Evolutionary conservation across 2,113 vertebrate species (phyloP).

Genomic region (Galbula dea): DNA sequence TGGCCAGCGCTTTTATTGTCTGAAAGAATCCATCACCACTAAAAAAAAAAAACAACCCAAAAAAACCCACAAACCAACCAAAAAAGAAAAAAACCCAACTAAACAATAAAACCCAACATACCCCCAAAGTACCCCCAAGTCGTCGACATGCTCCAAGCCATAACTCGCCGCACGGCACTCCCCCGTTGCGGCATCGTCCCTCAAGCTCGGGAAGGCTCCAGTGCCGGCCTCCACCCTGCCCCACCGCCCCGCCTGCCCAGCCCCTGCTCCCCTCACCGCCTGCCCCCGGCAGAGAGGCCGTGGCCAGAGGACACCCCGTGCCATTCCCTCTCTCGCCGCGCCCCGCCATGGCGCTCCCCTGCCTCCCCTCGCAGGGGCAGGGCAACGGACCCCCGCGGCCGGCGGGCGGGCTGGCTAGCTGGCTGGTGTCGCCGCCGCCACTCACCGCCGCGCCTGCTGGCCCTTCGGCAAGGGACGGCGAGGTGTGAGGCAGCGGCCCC

Average conservation of each 20-base stretch:
- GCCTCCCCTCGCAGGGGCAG: background rate
- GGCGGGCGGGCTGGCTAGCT: background rate
- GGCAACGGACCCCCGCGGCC: background rate
- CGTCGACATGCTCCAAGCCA: fast-evolving
- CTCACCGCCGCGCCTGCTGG: background rate
- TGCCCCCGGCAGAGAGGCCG: background rate
- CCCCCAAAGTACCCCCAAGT: background rate
- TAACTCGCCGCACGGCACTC: background rate
- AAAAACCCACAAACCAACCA: background rate
- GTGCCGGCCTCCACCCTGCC: background rate
- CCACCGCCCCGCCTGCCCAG: background rate
- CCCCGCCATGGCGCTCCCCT: background rate
- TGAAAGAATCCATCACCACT: too few species aligned
- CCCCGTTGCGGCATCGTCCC: background rate
- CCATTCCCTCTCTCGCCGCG: background rate
- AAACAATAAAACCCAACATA: background rate
- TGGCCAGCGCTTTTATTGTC: background rate
- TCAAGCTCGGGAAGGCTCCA: background rate
- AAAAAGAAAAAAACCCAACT: background rate
- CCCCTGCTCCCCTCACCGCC: background rate
- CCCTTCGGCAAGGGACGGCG: background rate
- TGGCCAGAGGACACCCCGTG: background rate
- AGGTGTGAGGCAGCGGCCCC: constrained; percentile 19
- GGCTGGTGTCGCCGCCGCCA: background rate
- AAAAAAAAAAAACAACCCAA: too few species aligned